These are phyloP conservation scores for Apostichopus parvimensis DNA, from an alignment of 35 echinoderm and acorn worm species.

Conservation along the genomic window DNA sequence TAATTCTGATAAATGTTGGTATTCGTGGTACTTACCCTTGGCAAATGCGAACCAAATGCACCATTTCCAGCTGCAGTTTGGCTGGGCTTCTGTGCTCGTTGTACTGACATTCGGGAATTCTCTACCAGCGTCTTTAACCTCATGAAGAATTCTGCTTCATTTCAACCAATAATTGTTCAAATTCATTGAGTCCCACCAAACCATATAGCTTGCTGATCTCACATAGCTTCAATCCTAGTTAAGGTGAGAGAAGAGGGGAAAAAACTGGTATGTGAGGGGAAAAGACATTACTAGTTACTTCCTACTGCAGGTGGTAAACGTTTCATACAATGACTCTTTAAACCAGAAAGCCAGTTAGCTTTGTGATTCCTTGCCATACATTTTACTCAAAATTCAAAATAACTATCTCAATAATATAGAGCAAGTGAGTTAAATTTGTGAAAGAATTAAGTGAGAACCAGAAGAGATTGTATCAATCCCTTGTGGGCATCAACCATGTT, in stretches of 20 bases:
- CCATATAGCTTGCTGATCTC: background rate
- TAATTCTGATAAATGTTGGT: no score
- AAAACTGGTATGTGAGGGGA: background rate
- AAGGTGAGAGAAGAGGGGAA: background rate
- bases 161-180: conserved; percentile 10
- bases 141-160: conserved; percentile 43
- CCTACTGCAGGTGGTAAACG: no score
- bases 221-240: background rate
- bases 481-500: no score
- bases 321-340: no score
- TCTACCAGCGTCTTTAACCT: background rate
- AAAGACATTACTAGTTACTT: no score
- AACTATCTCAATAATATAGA: no score
- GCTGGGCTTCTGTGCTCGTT: background rate
- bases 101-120: conserved; percentile 14
- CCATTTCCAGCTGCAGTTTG: background rate
- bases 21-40: background rate
- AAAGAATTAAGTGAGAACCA: no score
- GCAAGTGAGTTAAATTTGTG: no score
- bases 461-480: no score
- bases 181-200: conserved; percentile 13
- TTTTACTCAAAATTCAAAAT: no score
- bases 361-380: no score
- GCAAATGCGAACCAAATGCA: background rate
- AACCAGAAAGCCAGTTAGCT: no score